Percentiles rank a stretch among this genome's conserved stretches.
Evolutionary conservation across 1,140 invertebrate genomes (phyloP).

Genomic region (Aphaenogaster rudis): DNA sequence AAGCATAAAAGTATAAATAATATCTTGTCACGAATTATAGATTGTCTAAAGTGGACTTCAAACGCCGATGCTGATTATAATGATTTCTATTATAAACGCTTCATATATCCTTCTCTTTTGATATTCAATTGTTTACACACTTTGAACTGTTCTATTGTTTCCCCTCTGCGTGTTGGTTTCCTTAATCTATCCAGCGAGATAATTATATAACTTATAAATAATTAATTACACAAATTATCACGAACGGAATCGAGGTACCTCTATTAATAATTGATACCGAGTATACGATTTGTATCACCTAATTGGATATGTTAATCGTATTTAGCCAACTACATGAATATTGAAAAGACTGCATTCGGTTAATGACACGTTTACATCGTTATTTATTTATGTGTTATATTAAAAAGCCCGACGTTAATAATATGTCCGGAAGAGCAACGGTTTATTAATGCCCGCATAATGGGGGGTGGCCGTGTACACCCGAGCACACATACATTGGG

Average conservation of each 20-base stretch:
- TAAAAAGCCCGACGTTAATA: conserved; percentile 59
- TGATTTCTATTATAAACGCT: not conserved
- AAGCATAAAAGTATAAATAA: not conserved
- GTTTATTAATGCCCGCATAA: conserved; percentile 57
- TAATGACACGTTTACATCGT: conserved; percentile 60
- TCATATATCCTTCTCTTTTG: not conserved
- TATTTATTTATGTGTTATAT: conserved; percentile 49
- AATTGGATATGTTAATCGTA: conserved; percentile 63
- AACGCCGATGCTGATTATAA: not conserved
- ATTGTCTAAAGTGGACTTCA: not conserved
- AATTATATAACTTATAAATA: conserved; percentile 52
- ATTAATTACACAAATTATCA: conserved; percentile 51
- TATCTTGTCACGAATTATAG: not conserved
- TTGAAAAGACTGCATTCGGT: conserved; percentile 44
- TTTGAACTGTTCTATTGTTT: not conserved
- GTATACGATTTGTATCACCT: conserved; percentile 53
- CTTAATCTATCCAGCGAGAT: conserved; percentile 26
- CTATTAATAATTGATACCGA: conserved; percentile 49
- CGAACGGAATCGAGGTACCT: conserved; percentile 26
- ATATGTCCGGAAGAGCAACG: conserved; percentile 56
- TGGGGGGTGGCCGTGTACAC: not conserved
- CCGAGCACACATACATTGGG: not conserved
- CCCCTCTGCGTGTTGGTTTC: not conserved
- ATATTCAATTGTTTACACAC: not conserved
- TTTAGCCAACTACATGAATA: conserved; percentile 53